Base-by-base conservation (phyloP, 2,888 invertebrate species). In the Andricus curvator region DNA sequence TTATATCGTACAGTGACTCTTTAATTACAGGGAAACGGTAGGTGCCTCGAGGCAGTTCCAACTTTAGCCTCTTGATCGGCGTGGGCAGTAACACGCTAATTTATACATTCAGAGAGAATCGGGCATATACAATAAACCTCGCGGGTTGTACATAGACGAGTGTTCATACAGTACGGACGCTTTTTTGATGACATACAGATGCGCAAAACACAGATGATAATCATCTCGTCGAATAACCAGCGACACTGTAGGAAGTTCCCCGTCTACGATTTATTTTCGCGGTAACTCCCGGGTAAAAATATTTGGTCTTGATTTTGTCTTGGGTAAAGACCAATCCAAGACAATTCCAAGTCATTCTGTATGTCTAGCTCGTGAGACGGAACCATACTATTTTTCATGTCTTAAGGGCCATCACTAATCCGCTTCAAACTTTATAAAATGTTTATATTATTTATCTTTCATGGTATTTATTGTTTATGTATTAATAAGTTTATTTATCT, bases 51-150 rank as follows among this genome's bases (percentile, higher is more conserved):
- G 51, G 74, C n/a, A 37, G 13, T 56, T 56, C n/a, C 33, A 74
- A 48, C 11, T 74, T 74, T n/a, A 74, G 74, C 20, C 51, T 74
- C 33, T 51, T 74, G 74, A 56, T 74, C 74, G 51, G 74, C 33
- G 74, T 74, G 74, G 74, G 74, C 74, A 74, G 74, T 74, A 74
- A 56, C 56, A 56, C 33, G 74, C 56, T 74, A 74, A 74, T 74
- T 74, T 74, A 74, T 56, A 74, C 74, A 74, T 74, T 56, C 29
- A 56, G 33, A 74, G 33, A 74, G 56, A 74, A 33, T 74, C 74
- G n/a, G 37, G 56, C 33, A 13, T 56, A 29, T 70, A 51, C 13
- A 62, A 25, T 62, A 62, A 62, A 62, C 22, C 62, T 25, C 4
- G 15, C 62, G 15, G 62, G 25, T 62, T 62, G 25, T 25, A 66